Conservation (phyloP, 2,113 vertebrate genomes). For the Myotis brandtii region DNA sequence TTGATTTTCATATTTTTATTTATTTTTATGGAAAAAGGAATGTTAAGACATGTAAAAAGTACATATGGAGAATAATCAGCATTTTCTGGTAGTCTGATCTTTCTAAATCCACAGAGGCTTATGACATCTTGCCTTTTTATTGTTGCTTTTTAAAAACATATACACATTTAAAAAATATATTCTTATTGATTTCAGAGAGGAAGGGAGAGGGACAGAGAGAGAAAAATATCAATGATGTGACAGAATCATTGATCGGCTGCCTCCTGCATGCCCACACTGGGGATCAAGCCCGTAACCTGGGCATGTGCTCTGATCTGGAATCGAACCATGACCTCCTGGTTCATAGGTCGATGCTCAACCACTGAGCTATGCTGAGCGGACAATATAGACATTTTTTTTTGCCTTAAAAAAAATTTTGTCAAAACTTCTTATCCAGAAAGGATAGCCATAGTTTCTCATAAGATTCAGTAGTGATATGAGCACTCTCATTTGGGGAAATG, state of each 20-base stretch:
- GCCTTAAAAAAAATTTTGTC: background rate
- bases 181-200: no score
- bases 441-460: background rate
- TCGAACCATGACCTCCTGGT: no score
- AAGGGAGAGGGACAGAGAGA: no score
- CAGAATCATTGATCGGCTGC: no score
- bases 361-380: no score
- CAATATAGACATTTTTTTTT: background rate
- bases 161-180: background rate
- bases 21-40: slow-evolving; percentile 15
- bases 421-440: background rate
- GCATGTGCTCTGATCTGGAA: no score
- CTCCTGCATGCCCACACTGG: no score
- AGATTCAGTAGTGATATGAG: background rate
- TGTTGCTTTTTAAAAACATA: slow-evolving; percentile 25
- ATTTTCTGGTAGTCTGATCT: background rate
- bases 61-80: background rate
- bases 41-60: background rate
- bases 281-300: no score
- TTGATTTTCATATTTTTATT: slow-evolving; percentile 2
- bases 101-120: background rate
- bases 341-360: no score
- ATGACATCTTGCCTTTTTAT: background rate
- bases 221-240: no score
- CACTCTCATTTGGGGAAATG: background rate